A percentile compares a stretch with the other conserved stretches of the same genome.
phyloP scores from a whole-genome alignment of 2,888 invertebrate genomes.

The Eupithecia tripunctaria region DNA sequence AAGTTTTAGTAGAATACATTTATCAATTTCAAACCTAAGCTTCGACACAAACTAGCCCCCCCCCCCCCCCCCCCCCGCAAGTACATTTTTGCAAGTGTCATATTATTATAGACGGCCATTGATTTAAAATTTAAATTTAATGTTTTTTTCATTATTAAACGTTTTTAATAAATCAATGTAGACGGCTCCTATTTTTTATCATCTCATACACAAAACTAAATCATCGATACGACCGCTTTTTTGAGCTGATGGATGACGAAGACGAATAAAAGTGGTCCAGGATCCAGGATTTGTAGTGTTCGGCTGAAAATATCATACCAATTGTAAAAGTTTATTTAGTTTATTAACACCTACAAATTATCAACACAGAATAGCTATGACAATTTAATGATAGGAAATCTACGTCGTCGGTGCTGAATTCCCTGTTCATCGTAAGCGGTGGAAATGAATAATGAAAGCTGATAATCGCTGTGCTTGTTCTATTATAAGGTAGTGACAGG shows the following conservation, averaged over 20 bases:
- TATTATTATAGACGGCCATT: too few relatives aligned
- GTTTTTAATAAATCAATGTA: too few relatives aligned
- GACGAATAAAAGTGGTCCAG: not conserved
- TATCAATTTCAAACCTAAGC: not conserved
- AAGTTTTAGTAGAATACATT: not conserved
- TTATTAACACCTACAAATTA: not conserved
- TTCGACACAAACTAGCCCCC: not conserved
- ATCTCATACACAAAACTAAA: not conserved
- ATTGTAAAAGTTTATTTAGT: not conserved
- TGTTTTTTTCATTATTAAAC: too few relatives aligned
- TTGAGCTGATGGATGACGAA: not conserved
- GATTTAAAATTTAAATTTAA: too few relatives aligned
- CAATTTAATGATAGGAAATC: not conserved
- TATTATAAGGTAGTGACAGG: slow-evolving; percentile 47
- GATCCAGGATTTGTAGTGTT: not conserved
- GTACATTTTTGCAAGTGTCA: too few relatives aligned
- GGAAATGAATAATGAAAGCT: slow-evolving; percentile 8
- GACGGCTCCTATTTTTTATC: not conserved
- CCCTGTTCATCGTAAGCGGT: not conserved
- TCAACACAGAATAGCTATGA: not conserved
- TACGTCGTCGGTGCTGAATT: not conserved
- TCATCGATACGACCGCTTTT: not conserved
- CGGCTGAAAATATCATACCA: not conserved
- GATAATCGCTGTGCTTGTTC: slow-evolving; percentile 5
- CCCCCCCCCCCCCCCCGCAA: too few relatives aligned